A percentile compares a stretch with the other conserved stretches of the same genome.
phyloP scores from a whole-genome alignment of 2,888 invertebrate species.

The Cryptophagus acutangulus region DNA sequence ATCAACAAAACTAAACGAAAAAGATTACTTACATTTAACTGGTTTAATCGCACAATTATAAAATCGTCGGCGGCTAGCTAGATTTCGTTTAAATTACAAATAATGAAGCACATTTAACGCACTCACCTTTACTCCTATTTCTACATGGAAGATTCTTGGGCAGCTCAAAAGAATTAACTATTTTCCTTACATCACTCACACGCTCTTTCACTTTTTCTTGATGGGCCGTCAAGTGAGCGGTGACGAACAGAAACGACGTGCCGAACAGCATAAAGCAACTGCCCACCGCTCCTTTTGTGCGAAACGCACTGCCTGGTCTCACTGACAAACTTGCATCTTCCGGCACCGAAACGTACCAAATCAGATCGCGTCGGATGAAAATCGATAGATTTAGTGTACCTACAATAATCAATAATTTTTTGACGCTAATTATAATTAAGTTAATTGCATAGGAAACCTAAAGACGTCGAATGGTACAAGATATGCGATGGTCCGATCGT shows the following conservation, averaged over 20 bases:
- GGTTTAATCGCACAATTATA: too few relatives aligned
- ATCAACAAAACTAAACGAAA: too few relatives aligned
- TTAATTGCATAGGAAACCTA: conserved; percentile 62
- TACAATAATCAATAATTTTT: conserved; percentile 35
- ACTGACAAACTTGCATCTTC: conserved; percentile 86
- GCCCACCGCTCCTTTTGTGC: conserved; percentile 93
- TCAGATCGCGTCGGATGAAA: conserved; percentile 84
- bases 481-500: conserved; percentile 91
- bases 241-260: conserved; percentile 90
- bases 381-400: conserved; percentile 83
- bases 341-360: conserved; percentile 93
- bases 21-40: too few relatives aligned
- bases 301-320: conserved; percentile 82
- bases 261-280: conserved; percentile 91
- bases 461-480: conserved; percentile 75
- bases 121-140: conserved; percentile 66
- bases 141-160: conserved; percentile 75
- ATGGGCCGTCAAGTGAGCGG: conserved; percentile 91
- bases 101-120: too few relatives aligned
- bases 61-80: too few relatives aligned
- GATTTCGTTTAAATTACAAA: conserved; percentile 1
- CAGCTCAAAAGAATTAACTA: conserved; percentile 74
- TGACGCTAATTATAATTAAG: background rate
- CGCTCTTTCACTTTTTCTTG: conserved; percentile 83
- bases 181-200: conserved; percentile 79